Percentiles rank a stretch among this genome's conserved stretches.
phyloP scores from a whole-genome alignment of 2,113 vertebrate genomes.

The Thunnus maccoyii region DNA sequence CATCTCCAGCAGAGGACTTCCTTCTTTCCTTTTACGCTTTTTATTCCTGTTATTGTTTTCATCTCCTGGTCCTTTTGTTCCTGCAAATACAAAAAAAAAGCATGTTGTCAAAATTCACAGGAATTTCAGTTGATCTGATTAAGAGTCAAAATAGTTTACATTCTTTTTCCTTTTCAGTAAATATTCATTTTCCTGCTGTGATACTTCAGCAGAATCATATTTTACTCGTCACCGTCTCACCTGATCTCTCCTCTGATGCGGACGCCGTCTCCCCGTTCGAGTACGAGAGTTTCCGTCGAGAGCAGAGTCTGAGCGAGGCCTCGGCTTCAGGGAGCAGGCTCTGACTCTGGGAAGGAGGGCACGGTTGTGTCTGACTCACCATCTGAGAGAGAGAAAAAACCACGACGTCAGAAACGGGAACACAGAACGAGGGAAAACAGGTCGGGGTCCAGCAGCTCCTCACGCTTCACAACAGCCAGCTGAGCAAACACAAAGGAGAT shows the following conservation, averaged over 20 bases:
- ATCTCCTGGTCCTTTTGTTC: background rate
- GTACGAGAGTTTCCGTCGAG: conserved; percentile 65
- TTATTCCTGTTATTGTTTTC: background rate
- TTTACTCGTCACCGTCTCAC: background rate
- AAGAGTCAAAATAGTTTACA: background rate
- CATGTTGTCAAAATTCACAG: background rate
- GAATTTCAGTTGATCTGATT: background rate
- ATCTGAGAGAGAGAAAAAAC: conserved; percentile 46
- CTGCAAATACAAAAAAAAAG: conserved; percentile 2
- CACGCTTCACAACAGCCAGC: too few relatives aligned
- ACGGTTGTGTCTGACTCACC: conserved; percentile 29
- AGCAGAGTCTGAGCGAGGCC: background rate
- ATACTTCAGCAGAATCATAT: too few relatives aligned
- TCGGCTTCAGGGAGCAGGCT: background rate
- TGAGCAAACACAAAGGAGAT: too few relatives aligned
- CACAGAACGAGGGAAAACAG: too few relatives aligned
- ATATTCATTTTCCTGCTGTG: too few relatives aligned
- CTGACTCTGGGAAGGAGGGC: background rate
- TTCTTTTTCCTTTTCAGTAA: too few relatives aligned
- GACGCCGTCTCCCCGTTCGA: background rate
- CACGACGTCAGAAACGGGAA: background rate
- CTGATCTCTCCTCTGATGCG: background rate
- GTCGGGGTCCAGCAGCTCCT: too few relatives aligned
- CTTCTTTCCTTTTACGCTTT: conserved; percentile 41
- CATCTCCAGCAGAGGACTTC: conserved; percentile 68